A percentile compares a stretch with the other conserved stretches of the same genome.
Evolutionary conservation across 2,888 invertebrate genomes (phyloP).

Genomic region (Eristalis arbustorum): DNA sequence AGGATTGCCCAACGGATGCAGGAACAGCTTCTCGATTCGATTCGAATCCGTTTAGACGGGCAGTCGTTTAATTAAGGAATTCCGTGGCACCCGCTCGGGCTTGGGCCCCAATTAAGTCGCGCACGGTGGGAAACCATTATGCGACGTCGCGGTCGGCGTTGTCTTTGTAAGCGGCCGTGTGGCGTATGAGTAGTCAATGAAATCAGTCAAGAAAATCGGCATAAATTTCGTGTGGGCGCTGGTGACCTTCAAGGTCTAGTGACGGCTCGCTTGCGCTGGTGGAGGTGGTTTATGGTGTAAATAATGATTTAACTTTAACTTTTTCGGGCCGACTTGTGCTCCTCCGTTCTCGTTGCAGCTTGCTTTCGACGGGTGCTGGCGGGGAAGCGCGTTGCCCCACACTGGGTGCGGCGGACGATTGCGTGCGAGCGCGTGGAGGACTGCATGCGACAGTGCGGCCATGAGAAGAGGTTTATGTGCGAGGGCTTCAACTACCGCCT

Average conservation of each 20-base stretch:
- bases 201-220: conserved; percentile 60
- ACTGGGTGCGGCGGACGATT: conserved; percentile 85
- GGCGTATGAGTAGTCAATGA: conserved; percentile 33
- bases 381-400: conserved; percentile 86
- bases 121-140: conserved; percentile 33
- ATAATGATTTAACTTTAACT: conserved; percentile 57
- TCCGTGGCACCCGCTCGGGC: conserved; percentile 23
- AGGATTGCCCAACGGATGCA: conserved; percentile 10
- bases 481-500: conserved; percentile 93
- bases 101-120: conserved; percentile 30
- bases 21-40: conserved; percentile 3
- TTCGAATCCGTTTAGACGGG: background rate
- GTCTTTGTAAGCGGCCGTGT: conserved; percentile 33
- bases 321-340: conserved; percentile 34
- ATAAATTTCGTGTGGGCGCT: conserved; percentile 16
- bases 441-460: conserved; percentile 88
- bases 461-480: conserved; percentile 88
- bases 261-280: conserved; percentile 11
- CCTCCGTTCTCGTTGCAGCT: conserved; percentile 81
- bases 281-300: conserved; percentile 56
- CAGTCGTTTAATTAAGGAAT: background rate
- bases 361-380: conserved; percentile 89
- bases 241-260: conserved; percentile 65
- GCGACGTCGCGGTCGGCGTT: background rate
- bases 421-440: conserved; percentile 88